Conservation (phyloP, 1,140 invertebrate species). For the Bombus breviceps region DNA sequence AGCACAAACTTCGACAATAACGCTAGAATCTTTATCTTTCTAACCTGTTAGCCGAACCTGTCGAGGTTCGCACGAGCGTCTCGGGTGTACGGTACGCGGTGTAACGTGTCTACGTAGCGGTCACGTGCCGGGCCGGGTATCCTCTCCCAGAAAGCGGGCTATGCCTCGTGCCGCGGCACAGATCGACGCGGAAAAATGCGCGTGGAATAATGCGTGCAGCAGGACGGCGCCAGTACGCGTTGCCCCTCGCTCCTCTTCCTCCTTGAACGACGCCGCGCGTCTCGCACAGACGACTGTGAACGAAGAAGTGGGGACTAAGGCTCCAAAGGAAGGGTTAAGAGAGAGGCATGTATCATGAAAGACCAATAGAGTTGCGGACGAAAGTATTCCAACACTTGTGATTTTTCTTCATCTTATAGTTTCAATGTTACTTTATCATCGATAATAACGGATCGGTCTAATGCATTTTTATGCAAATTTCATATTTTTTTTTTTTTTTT, state of each 20-base stretch:
- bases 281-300: background rate
- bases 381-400: too few species aligned
- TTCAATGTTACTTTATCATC: too few species aligned
- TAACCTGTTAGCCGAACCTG: conserved; percentile 28
- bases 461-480: too few species aligned
- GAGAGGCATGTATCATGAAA: conserved; percentile 9
- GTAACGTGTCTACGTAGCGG: background rate
- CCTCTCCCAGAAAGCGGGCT: conserved; percentile 45
- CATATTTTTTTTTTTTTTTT: too few species aligned
- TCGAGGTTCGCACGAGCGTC: background rate
- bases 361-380: background rate
- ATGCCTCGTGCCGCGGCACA: conserved; percentile 38
- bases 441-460: too few species aligned
- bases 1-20: background rate
- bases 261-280: conserved; percentile 11
- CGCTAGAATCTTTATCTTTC: background rate
- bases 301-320: conserved; percentile 3
- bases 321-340: conserved; percentile 1
- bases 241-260: conserved; percentile 23
- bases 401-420: too few species aligned
- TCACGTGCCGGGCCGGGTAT: conserved; percentile 37
- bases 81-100: background rate
- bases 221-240: conserved; percentile 66
- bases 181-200: conserved; percentile 60
- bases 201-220: conserved; percentile 69